Evolutionary conservation across 2,797 vertebrate genomes (phyloP), one percentile per base, ranked within the genome.

Genomic region (Coregonus suidteri): DNA sequence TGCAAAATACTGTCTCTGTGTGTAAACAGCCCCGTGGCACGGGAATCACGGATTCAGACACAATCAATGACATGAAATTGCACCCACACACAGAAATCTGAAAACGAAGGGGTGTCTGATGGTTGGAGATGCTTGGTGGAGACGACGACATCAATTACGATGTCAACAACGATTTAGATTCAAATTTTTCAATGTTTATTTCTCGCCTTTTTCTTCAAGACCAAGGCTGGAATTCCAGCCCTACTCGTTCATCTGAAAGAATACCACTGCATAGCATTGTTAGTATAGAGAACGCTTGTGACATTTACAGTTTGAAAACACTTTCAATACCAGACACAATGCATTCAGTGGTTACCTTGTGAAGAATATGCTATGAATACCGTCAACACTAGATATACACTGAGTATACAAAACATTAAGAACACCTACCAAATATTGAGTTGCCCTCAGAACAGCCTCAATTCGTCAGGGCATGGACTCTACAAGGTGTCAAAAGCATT

Each of bases 1-100:
- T 69, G 37, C 62, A 69, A 73, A 82, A 62, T 37, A 34, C 6
- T 37, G 25, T n/a, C 37, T 4, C n/a, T 25, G 75, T 77, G 67
- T 52, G 20, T 62, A 68, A 73, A 76, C 64, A 71, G 37, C 62
- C 73, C 76, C 54, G 66, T 20, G 69, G 71, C 71, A 37, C 31
- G 15, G 35, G 66, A 71, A 62, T 52, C 14, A 25, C 6, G 15
- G 47, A 66, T 13, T 67, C 73, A 80, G 69, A 71, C 68, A 47
- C 41, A 80, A 73, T 79, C 78, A 65, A 79, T 79, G 62, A 37
- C n/a, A 52, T 71, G 72, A 68, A 54, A 78, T 82, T 81, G 35
- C 51, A 51, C 64, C 69, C 81, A 66, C 70, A 71, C 65, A 77
- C 75, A 54, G 53, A 59, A 62, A 62, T n/a, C n/a, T 62, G 15